Conservation (phyloP, 2,888 invertebrate species). For the Mayetiola destructor region DNA sequence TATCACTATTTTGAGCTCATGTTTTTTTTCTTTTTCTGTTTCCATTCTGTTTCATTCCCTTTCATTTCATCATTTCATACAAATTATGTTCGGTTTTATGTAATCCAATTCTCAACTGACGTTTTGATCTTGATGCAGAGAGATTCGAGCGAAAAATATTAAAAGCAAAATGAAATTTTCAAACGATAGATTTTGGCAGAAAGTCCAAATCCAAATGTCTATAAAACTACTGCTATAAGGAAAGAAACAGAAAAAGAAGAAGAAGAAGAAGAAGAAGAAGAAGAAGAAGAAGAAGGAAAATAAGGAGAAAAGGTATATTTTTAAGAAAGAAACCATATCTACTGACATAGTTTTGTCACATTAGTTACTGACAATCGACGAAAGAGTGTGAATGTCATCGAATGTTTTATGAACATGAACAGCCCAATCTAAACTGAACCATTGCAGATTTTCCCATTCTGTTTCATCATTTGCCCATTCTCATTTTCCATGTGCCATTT, state of each 20-base stretch:
- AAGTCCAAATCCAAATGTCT: neutral
- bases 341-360: too few species aligned
- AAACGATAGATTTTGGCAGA: neutral
- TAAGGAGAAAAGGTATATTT: too few species aligned
- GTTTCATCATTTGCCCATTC: too few species aligned
- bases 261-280: neutral
- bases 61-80: neutral
- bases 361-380: too few species aligned
- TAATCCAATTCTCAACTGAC: neutral
- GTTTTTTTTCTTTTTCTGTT: neutral
- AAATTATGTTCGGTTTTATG: neutral
- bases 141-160: neutral
- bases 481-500: too few species aligned
- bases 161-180: neutral
- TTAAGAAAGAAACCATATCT: too few species aligned
- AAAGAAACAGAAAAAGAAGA: neutral
- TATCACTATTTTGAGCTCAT: too few species aligned
- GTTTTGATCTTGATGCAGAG: too few species aligned
- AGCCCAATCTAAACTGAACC: too few species aligned
- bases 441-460: too few species aligned
- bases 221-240: neutral
- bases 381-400: too few species aligned
- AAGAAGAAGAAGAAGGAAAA: neutral
- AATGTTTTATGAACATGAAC: too few species aligned
- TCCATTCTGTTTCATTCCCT: neutral